Conservation (phyloP, 2,888 invertebrate genomes). For the Cyclophora punctaria region DNA sequence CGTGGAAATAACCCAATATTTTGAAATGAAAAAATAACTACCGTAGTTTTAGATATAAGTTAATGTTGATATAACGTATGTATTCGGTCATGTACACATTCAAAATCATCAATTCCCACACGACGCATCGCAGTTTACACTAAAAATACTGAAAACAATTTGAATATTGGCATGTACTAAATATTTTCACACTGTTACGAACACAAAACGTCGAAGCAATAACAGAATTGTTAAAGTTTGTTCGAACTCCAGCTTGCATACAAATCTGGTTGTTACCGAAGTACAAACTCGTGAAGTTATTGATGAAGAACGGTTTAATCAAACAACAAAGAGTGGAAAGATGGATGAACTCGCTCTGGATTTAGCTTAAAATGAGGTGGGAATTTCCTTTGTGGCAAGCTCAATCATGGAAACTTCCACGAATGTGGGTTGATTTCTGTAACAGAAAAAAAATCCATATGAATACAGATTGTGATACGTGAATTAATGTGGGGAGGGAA, state of each 20-base stretch:
- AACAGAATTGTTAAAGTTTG: slow-evolving; percentile 14
- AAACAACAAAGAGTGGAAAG: slow-evolving; percentile 26
- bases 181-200: too few species aligned
- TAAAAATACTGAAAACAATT: too few species aligned
- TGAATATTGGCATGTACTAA: too few species aligned
- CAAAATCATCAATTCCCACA: background rate
- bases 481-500: too few species aligned
- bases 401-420: slow-evolving; percentile 13
- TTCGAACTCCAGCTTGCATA: slow-evolving; percentile 13
- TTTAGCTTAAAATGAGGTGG: slow-evolving; percentile 22
- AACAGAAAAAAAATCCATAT: too few species aligned
- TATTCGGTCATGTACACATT: too few species aligned
- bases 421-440: background rate
- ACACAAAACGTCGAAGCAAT: slow-evolving; percentile 1
- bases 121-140: too few species aligned
- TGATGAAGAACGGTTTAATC: slow-evolving; percentile 27
- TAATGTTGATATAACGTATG: too few species aligned
- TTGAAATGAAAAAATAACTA: too few species aligned
- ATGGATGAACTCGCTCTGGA: slow-evolving; percentile 24
- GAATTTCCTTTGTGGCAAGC: slow-evolving; percentile 24
- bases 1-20: too few species aligned
- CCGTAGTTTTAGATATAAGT: too few species aligned
- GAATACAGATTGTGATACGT: too few species aligned
- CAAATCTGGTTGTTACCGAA: slow-evolving; percentile 14
- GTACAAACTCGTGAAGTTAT: slow-evolving; percentile 21